Conservation (phyloP, 1,140 invertebrate species). For the Oedothorax gibbosus region DNA sequence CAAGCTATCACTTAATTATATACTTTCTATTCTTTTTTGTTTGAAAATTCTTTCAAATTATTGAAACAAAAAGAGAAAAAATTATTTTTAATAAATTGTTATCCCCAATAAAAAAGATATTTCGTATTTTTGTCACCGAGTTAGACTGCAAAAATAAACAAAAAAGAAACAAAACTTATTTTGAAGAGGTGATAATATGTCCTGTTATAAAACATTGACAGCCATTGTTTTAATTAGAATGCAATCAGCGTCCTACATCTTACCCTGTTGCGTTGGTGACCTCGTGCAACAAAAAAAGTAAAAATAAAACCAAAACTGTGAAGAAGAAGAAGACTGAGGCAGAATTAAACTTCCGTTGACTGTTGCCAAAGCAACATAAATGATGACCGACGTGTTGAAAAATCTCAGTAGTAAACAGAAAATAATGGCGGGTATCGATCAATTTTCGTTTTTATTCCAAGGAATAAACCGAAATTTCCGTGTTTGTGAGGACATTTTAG, state of each 20-base stretch:
- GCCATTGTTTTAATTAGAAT: neutral
- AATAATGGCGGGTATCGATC: conserved; percentile 51
- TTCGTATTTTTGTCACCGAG: no score
- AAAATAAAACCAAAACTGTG: neutral
- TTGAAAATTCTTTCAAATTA: no score
- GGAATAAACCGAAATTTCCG: conserved; percentile 40
- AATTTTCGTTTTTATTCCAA: conserved; percentile 49
- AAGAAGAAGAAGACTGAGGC: conserved; percentile 16
- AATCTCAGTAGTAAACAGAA: conserved; percentile 33
- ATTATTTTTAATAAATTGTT: no score
- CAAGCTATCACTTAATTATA: no score
- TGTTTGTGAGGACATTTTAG: conserved; percentile 45
- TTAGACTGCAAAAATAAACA: no score
- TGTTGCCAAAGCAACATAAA: conserved; percentile 43
- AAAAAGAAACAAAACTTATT: no score
- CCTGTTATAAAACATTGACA: neutral
- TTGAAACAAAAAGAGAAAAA: no score
- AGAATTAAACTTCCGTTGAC: conserved; percentile 33
- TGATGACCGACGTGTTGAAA: conserved; percentile 36
- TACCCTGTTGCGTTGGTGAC: neutral
- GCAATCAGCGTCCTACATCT: conserved; percentile 4
- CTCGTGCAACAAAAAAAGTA: neutral
- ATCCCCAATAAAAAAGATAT: no score
- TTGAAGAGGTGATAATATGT: no score
- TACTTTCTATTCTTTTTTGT: no score